These are phyloP conservation scores for Cepphus grylle DNA, from an alignment of 2,113 vertebrate species.

Conservation along the genomic window DNA sequence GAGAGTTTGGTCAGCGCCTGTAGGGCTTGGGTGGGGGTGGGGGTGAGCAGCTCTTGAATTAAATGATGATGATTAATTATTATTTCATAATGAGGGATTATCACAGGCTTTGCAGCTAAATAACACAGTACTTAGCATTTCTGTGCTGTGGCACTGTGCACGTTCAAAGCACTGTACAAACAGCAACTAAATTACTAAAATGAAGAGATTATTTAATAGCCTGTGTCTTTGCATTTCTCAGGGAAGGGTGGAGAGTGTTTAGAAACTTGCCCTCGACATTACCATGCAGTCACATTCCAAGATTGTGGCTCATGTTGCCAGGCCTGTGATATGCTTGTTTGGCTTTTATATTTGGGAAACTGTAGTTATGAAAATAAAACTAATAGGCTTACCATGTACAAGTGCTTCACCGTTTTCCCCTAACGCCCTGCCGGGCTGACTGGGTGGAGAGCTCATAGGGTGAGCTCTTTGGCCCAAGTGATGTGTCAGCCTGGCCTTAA, in stretches of 20 bases:
- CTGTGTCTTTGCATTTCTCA: conserved; percentile 29
- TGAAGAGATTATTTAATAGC: conserved; percentile 61
- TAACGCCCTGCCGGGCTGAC: neutral
- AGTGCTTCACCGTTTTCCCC: neutral
- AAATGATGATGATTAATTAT: conserved; percentile 65
- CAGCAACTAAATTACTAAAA: conserved; percentile 54
- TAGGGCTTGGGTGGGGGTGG: conserved; percentile 21
- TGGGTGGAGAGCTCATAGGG: neutral
- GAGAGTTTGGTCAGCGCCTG: conserved; percentile 30
- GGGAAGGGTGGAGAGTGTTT: conserved; percentile 54
- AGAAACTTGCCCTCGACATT: conserved; percentile 6
- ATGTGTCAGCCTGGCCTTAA: neutral
- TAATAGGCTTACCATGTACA: neutral
- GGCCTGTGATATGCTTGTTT: conserved; percentile 23
- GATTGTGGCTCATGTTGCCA: conserved; percentile 13
- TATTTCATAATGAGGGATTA: conserved; percentile 68
- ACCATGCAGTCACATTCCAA: conserved; percentile 43
- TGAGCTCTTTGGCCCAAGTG: neutral
- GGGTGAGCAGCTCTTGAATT: conserved; percentile 15
- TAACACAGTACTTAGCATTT: conserved; percentile 42
- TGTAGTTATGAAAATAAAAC: conserved; percentile 28
- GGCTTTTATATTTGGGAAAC: neutral
- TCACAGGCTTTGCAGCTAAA: conserved; percentile 57
- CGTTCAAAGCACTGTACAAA: conserved; percentile 51
- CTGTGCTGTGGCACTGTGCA: neutral